These are phyloP conservation scores for Heliornis fulica DNA, from an alignment of 2,113 vertebrate species.

Conservation along the genomic window DNA sequence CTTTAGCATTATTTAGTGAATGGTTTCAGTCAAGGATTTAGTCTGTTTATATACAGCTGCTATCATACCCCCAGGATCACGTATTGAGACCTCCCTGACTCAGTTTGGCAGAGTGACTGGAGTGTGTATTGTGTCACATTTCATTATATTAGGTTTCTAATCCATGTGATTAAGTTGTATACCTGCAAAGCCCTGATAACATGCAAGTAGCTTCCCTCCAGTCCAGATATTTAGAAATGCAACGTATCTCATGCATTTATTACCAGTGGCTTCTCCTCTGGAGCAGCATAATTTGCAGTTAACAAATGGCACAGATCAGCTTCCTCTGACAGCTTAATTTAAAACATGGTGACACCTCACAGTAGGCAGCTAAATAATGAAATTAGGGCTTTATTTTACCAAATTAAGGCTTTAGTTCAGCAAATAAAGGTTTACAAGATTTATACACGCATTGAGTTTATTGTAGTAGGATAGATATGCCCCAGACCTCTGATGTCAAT, in stretches of 20 bases:
- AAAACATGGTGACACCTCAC: slow-evolving; percentile 4
- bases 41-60: neutral
- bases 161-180: neutral
- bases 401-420: neutral
- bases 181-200: slow-evolving; percentile 33
- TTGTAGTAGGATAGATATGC: neutral
- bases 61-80: neutral
- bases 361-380: slow-evolving; percentile 38
- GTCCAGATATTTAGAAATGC: neutral
- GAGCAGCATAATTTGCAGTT: neutral
- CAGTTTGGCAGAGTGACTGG: neutral
- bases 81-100: neutral
- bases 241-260: neutral
- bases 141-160: neutral
- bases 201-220: neutral
- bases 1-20: neutral
- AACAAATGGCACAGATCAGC: neutral
- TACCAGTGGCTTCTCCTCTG: neutral
- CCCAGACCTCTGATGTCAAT: neutral
- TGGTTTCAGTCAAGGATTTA: neutral
- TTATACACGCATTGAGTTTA: neutral
- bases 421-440: slow-evolving; percentile 29
- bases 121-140: neutral
- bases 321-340: slow-evolving; percentile 32
- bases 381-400: slow-evolving; percentile 30